Evolutionary conservation across 2,797 vertebrate genomes (phyloP), one percentile per base, ranked within the genome.

Genomic region (Uromys caudimaculatus): DNA sequence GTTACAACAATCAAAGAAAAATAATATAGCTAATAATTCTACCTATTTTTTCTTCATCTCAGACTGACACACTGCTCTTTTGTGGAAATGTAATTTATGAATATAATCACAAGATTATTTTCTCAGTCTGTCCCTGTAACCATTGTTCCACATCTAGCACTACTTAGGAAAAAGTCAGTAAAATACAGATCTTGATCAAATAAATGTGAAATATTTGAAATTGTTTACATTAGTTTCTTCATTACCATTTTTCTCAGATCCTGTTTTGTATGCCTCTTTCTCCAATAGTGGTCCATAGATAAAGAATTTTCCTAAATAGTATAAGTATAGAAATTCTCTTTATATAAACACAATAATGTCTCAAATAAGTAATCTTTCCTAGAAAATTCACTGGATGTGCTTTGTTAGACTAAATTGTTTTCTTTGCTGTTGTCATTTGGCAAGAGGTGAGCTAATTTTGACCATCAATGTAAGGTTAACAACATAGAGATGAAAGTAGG

Each of bases 261-360:
- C 50, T 90, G 87, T 84, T 75, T 3, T 41, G 41, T 52, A 32
- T 79, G 4, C 38, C 4, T 44, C 73, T 12, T 13, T 88, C 24
- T 96, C 56, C 16, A 90, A 93, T 21, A 93, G 8, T 1, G 41
- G 56, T 71, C 3, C 50, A 50, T 38, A 93, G 56, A 91, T 85
- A 35, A 1, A 14, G 1, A 32, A 85, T 78, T 89, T 95, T 82
- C 29, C 50, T 64, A 94, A 94, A 89, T 64, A 67, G 69, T 44
- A 67, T 52, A 84, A 38, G 16, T 47, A 81, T 93, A 69, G 27
- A 90, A 75, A 47, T 67, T 93, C 76, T 95, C 52, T 94, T 95
- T 27, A 54, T 6, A 23, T 82, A 76, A 16, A 71, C 19, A 41
- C 21, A 90, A 71, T 91, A 10, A 67, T 71, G 44, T 47, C 32